Conservation (phyloP, 2,888 invertebrate genomes). For the Smittia aterrima region DNA sequence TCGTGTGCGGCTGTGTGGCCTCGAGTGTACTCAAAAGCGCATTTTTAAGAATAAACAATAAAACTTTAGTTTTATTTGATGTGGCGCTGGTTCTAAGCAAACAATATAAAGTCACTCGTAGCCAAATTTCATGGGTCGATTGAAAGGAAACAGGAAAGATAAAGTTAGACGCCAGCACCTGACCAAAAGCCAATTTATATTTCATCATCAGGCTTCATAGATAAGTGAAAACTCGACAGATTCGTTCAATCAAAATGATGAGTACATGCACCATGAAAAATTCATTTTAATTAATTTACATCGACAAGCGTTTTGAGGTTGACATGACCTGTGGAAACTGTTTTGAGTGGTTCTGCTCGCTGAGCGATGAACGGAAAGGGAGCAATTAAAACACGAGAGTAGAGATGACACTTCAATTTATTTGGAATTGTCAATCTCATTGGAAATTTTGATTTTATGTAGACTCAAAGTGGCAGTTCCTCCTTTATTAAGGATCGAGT, state of each 20-base stretch:
- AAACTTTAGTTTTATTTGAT: background rate
- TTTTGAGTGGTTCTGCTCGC: background rate
- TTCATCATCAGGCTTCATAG: background rate
- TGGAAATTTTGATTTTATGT: too few species aligned
- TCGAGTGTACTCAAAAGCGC: slow-evolving; percentile 13
- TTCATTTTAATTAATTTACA: slow-evolving; percentile 20
- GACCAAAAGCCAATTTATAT: too few species aligned
- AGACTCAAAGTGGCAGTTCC: too few species aligned
- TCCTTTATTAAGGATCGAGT: too few species aligned
- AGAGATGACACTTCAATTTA: too few species aligned
- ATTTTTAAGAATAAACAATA: slow-evolving; percentile 5
- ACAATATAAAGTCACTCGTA: background rate
- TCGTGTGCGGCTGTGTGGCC: background rate
- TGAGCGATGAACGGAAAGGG: too few species aligned
- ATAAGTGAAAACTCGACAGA: background rate
- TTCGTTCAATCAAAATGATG: background rate
- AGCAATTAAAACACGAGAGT: too few species aligned
- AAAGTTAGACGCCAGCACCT: too few species aligned
- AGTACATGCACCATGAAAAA: background rate
- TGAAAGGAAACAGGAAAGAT: background rate
- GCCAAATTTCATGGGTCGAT: slow-evolving; percentile 8
- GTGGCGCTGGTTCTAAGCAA: background rate
- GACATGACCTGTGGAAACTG: background rate
- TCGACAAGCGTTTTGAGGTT: background rate
- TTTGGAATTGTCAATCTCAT: too few species aligned